Percentiles rank a stretch among this genome's conserved stretches.
Evolutionary conservation across 2,113 vertebrate genomes (phyloP).

Genomic region (Parus major): DNA sequence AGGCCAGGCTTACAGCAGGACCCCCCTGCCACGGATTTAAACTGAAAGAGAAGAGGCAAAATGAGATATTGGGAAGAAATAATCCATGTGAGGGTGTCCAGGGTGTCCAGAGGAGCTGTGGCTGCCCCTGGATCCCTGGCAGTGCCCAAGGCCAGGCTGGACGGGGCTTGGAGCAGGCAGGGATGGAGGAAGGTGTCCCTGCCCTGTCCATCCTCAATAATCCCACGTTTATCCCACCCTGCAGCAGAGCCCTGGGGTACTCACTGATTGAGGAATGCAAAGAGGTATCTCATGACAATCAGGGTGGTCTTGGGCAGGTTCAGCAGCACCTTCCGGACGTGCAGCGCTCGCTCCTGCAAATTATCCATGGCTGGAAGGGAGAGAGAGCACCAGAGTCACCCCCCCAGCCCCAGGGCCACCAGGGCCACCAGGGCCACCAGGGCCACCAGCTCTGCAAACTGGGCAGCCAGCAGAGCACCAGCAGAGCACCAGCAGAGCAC

Average conservation of each 20-base stretch:
- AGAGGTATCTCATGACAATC: conserved; percentile 98
- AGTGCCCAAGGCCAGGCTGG: not conserved
- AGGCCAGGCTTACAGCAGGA: not conserved
- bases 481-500: too few species aligned
- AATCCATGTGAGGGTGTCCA: not conserved
- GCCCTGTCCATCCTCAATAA: not conserved
- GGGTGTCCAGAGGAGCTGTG: not conserved
- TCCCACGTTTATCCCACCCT: not conserved
- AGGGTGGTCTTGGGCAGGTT: conserved; percentile 87
- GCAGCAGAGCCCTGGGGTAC: conserved; percentile 59
- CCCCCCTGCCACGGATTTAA: not conserved
- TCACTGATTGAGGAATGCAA: conserved; percentile 96
- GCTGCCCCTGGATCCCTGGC: not conserved
- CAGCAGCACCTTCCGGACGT: conserved; percentile 89
- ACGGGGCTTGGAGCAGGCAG: fast-evolving
- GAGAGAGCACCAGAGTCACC: not conserved
- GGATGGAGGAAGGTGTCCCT: not conserved
- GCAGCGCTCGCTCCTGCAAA: conserved; percentile 89
- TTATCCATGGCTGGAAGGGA: conserved; percentile 90
- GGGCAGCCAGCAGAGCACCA: not conserved
- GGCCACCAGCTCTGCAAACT: not conserved
- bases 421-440: not conserved
- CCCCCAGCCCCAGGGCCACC: not conserved
- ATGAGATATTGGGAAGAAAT: not conserved
- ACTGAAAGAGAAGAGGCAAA: not conserved